A percentile compares a stretch with the other conserved stretches of the same genome.
phyloP scores from a whole-genome alignment of 2,797 vertebrate genomes.

The Gymnopithys bicolor region DNA sequence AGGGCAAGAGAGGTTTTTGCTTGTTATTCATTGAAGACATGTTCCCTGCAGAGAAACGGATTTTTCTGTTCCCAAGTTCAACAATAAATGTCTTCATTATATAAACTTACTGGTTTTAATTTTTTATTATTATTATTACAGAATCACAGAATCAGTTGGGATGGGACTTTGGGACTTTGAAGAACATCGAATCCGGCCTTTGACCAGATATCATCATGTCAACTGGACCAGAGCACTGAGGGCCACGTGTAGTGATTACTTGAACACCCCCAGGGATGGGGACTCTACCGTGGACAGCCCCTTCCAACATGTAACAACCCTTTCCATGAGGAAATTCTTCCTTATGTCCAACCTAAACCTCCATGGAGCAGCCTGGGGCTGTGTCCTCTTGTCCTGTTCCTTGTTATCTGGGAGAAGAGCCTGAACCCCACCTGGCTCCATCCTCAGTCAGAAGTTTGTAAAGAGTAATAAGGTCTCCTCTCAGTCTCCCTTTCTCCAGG shows the following conservation, averaged over 20 bases:
- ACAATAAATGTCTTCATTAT: background rate
- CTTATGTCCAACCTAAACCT: no score
- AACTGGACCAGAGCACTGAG: background rate
- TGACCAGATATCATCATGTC: fast-evolving
- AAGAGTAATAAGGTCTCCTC: background rate
- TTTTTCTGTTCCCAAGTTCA: background rate
- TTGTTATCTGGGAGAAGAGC: background rate
- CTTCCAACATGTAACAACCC: background rate
- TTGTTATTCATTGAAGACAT: background rate
- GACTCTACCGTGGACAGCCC: background rate
- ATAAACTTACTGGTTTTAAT: background rate
- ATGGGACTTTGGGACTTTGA: background rate
- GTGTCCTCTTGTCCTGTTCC: background rate
- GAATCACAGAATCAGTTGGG: background rate
- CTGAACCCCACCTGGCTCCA: background rate
- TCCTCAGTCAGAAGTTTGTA: background rate
- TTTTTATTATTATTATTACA: background rate
- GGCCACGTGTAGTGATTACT: background rate
- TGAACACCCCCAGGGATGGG: background rate
- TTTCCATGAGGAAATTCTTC: background rate
- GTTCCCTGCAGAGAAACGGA: background rate
- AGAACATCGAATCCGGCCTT: background rate
- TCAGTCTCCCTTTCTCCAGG: background rate
- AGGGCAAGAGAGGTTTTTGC: background rate
- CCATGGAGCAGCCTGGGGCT: background rate